A percentile compares a stretch with the other conserved stretches of the same genome.
Evolutionary conservation across 1,140 invertebrate genomes (phyloP).

Genomic region (Aleiodes sp.): DNA sequence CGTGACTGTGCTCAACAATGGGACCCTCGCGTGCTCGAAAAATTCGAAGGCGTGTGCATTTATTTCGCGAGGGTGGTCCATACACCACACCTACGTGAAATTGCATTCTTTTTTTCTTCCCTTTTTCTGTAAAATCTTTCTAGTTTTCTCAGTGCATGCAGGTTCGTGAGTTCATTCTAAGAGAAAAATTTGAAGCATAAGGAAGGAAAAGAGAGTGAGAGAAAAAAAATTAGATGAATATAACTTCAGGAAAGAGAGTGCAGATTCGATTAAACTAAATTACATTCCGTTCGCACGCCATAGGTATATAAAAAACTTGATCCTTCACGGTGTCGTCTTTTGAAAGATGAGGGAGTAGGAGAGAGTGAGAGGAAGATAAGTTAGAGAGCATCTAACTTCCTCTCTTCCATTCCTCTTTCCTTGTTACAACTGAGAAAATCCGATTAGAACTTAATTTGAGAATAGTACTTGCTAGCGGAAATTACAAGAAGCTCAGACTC

Average conservation of each 20-base stretch:
- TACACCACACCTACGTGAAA: conserved; percentile 36
- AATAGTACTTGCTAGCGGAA: conserved; percentile 43
- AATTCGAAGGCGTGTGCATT: conserved; percentile 50
- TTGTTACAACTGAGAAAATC: conserved; percentile 44
- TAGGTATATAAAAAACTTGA: neutral
- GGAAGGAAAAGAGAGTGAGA: neutral
- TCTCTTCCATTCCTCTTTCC: neutral
- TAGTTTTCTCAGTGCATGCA: neutral
- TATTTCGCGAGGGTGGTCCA: conserved; percentile 41
- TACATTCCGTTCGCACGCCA: neutral
- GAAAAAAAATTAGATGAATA: neutral
- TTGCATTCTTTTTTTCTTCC: conserved; percentile 38
- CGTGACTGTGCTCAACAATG: conserved; percentile 48
- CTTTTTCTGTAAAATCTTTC: neutral
- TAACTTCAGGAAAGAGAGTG: neutral
- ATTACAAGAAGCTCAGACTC: conserved; percentile 38
- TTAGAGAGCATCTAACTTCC: no score
- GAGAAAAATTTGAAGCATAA: neutral
- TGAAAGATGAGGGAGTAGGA: neutral
- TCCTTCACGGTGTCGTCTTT: neutral
- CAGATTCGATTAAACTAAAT: conserved; percentile 6
- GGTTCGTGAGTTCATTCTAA: conserved; percentile 18
- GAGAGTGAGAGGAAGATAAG: no score
- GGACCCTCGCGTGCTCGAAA: conserved; percentile 40
- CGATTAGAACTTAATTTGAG: conserved; percentile 52